Evolutionary conservation across 2,797 vertebrate genomes (phyloP), one percentile per base, ranked within the genome.

Genomic region (Octomys mimax): DNA sequence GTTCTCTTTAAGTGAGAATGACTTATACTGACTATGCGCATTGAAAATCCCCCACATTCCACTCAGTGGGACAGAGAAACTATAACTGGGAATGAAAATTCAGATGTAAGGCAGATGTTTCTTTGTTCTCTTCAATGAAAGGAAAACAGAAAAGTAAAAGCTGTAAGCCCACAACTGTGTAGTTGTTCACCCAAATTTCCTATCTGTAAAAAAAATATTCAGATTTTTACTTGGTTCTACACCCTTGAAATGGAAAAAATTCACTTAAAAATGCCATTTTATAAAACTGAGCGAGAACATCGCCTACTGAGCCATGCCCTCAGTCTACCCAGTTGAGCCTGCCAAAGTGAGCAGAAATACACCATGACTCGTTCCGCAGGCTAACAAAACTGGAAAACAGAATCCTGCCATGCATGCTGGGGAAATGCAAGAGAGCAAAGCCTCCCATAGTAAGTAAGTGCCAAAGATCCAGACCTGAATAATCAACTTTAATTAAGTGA

Each of bases 71-170:
- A 75, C 80, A 77, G 46, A 90, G 33, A 96, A 46, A 75, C 46
- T 24, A 46, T 26, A 92, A 36, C 70, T 85, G 61, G 59, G 54
- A 81, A 93, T n/a, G 49, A 93, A 81, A 95, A 71, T 6, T 46
- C 57, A 85, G 82, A 54, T 2, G 46, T 11, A n/a, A 88, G 54
- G n/a, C 10, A 82, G 33, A 75, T 24, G 66, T 77, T 89, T 13
- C 36, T 92, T 66, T 86, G 82, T 87, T 39, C 68, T 89, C 59
- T 66, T 94, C 73, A 64, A 13, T 68, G 49, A 87, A 86, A 89
- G 31, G 88, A 93, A 70, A 81, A 39, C 71, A 92, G 57, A 90
- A 85, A 95, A 82, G 68, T 42, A 12, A 79, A 90, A 93, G 62
- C 73, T 49, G 36, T 36, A 87, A 85, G 24, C 22, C 6, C 66